phyloP scores from a whole-genome alignment of 2,888 invertebrate genomes.

The Andrena chrysosceles region DNA sequence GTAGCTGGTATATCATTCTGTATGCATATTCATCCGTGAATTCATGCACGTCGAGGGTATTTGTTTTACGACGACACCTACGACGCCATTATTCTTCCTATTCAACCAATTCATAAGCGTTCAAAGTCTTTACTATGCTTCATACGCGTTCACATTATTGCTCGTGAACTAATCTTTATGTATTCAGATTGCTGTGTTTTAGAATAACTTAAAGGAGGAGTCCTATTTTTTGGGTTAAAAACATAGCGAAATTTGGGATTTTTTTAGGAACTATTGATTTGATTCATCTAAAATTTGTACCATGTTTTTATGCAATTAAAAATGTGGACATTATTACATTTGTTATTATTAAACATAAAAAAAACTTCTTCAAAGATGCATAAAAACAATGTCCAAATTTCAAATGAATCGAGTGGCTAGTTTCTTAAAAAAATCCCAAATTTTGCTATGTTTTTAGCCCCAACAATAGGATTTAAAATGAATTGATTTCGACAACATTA shows the following conservation, averaged over 20 bases:
- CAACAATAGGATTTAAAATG: not conserved
- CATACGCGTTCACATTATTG: not conserved
- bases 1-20: slow-evolving; percentile 49
- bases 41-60: slow-evolving; percentile 31
- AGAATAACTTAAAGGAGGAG: not conserved
- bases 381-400: too few relatives aligned
- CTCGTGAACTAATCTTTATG: not conserved
- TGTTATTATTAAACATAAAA: not conserved
- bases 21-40: slow-evolving; percentile 57
- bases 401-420: too few relatives aligned
- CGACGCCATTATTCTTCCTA: slow-evolving; percentile 43
- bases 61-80: slow-evolving; percentile 34
- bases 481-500: not conserved
- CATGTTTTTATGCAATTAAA: too few relatives aligned
- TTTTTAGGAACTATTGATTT: too few relatives aligned
- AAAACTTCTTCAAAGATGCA: too few relatives aligned
- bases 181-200: slow-evolving; percentile 4
- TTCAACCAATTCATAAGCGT: slow-evolving; percentile 41
- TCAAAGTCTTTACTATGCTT: not conserved
- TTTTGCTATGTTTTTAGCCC: not conserved
- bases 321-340: too few relatives aligned
- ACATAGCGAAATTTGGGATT: too few relatives aligned
- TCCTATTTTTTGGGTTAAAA: too few relatives aligned
- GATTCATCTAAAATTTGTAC: too few relatives aligned
- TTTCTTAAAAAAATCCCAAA: too few relatives aligned